Base-by-base conservation (phyloP, 2,113 vertebrate genomes). In the Etia nguti region DNA sequence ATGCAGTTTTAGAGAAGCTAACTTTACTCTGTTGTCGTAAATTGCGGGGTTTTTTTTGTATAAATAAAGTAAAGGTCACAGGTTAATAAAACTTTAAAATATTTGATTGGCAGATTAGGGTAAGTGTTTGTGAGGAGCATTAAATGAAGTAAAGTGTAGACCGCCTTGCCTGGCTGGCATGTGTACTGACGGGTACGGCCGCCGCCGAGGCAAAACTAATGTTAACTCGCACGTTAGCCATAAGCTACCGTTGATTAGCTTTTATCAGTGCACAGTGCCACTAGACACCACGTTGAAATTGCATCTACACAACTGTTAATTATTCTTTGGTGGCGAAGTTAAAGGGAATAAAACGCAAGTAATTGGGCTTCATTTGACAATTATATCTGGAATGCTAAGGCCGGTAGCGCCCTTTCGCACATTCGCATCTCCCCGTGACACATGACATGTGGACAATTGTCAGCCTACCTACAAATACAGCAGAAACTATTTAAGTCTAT, bases 361-460 rank as follows among this genome's bases (percentile, higher is more conserved):
- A 73, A 46, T 73, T 26, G 10, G 22, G 15, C 22, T 46, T 46
- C 13, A 73, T 46, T 46, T 38, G 12, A 22, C 2, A 31, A 4
- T 20, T 13, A 22, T 16, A 16, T 29, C 4, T 4, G 12, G 2
- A 31, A 65, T 3, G 10, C 7, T 13, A 55, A 18, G 2, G 26
- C 41, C 18, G 22, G 31, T 77, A 56, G 89, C 81, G 38, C 60
- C 18, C 4, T 13, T 29, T 73, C 36, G 16, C 12, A 68, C 31
- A 18, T 16, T 75, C 20, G 15, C n/a, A 2, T 34, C 59, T 10
- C 41, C 68, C 68, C 41, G 73, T 90, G 83, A 94, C 82, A 73
- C 70, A 26, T 89, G 70, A 87, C 93, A 90, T 92, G 90, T 90
- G 92, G 88, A n/a, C 57, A 41, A 24, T 68, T 55, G 77, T 70